phyloP scores from a whole-genome alignment of 2,797 vertebrate genomes.

The Myotis myotis region DNA sequence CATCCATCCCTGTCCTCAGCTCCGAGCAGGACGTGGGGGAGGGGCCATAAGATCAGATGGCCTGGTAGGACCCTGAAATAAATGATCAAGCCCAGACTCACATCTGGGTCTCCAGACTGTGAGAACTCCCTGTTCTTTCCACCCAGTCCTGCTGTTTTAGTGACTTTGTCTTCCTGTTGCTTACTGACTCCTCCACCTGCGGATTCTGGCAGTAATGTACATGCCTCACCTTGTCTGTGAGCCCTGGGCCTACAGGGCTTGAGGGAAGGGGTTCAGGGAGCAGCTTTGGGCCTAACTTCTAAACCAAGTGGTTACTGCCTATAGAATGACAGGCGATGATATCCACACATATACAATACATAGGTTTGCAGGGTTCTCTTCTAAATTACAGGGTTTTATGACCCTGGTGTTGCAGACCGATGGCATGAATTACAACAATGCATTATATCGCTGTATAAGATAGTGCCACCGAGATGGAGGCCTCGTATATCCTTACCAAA shows the following conservation, averaged over 20 bases:
- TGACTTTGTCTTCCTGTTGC: not conserved
- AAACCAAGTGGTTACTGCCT: not conserved
- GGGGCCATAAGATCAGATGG: not conserved
- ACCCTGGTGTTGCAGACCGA: constrained; percentile 58
- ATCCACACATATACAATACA: constrained; percentile 43
- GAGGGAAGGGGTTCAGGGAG: not conserved
- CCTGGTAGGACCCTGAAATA: not conserved
- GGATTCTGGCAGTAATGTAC: not conserved
- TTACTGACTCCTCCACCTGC: not conserved
- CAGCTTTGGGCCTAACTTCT: not conserved
- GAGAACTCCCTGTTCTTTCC: not conserved
- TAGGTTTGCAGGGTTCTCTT: not conserved
- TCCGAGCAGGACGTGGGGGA: not conserved
- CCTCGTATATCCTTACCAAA: not conserved
- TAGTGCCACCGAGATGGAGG: constrained; percentile 29
- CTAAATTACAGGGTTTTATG: constrained; percentile 50
- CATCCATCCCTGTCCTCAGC: not conserved
- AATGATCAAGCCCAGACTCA: not conserved
- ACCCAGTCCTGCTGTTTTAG: not conserved
- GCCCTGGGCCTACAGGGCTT: not conserved
- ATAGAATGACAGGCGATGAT: not conserved
- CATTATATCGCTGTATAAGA: not conserved
- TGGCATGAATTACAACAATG: constrained; percentile 34
- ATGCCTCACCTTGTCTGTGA: not conserved
- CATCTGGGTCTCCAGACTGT: not conserved